A percentile compares a stretch with the other conserved stretches of the same genome.
These are phyloP conservation scores for Danaus plexippus DNA, from an alignment of 1,140 invertebrate genomes.

Conservation along the genomic window DNA sequence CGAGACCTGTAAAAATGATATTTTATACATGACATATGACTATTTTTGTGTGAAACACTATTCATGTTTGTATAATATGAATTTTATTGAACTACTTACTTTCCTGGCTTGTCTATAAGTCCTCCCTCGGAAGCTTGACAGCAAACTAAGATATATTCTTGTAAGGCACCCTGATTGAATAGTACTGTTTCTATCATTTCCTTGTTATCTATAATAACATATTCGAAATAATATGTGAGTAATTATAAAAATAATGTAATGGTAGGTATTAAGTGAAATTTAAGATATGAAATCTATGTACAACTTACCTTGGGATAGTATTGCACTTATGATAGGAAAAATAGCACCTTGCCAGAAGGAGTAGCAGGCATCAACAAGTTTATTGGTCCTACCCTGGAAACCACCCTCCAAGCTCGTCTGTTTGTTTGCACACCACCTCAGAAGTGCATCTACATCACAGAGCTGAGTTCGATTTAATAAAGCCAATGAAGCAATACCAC, in stretches of 20 bases:
- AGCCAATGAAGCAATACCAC: conserved; percentile 90
- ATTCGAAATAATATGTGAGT: neutral
- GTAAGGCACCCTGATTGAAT: conserved; percentile 88
- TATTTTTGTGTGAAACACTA: no score
- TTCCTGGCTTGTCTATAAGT: conserved; percentile 95
- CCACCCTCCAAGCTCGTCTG: conserved; percentile 94
- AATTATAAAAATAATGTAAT: neutral
- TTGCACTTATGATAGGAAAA: conserved; percentile 81
- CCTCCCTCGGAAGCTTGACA: conserved; percentile 94
- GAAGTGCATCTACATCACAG: conserved; percentile 83
- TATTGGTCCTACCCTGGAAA: conserved; percentile 97
- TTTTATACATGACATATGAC: neutral
- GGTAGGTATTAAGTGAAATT: neutral
- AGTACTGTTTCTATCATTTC: conserved; percentile 75
- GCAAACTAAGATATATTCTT: conserved; percentile 95
- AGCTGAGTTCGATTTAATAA: conserved; percentile 85
- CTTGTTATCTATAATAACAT: conserved; percentile 47
- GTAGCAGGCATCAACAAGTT: conserved; percentile 98
- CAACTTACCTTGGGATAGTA: conserved; percentile 54
- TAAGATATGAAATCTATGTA: conserved; percentile 4
- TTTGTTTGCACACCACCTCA: conserved; percentile 90
- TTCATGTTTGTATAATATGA: neutral
- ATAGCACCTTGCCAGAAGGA: conserved; percentile 98
- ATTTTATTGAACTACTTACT: conserved; percentile 74
- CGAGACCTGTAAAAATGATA: conserved; percentile 75